Conservation (phyloP, 2,888 invertebrate species). For the Zhuqinia jingwanae region DNA sequence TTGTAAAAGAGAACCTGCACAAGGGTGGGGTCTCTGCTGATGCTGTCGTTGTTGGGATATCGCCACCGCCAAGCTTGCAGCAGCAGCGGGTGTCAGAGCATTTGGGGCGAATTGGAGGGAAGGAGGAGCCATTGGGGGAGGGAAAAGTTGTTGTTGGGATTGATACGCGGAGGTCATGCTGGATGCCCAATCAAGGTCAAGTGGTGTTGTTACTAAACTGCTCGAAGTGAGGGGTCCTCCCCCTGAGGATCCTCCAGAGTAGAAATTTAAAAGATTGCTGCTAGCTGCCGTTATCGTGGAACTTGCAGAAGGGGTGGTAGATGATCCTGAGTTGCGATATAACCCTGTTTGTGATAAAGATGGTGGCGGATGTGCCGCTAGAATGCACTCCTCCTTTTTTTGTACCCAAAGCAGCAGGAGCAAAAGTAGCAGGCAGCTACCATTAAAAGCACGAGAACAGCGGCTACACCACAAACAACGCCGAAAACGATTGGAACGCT, state of each 20-base stretch:
- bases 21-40: not conserved
- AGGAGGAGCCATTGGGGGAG: not conserved
- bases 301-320: not conserved
- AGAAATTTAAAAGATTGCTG: conserved; percentile 55
- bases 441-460: conserved; percentile 80
- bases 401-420: conserved; percentile 81
- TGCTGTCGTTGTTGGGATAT: conserved; percentile 44
- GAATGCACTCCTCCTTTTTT: conserved; percentile 79
- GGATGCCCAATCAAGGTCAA: conserved; percentile 78
- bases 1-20: not conserved
- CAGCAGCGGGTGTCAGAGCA: conserved; percentile 36
- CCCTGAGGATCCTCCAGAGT: not conserved
- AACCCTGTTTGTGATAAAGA: conserved; percentile 37
- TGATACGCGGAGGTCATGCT: conserved; percentile 70
- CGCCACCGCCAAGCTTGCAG: conserved; percentile 7
- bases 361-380: too few relatives aligned
- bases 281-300: conserved; percentile 16
- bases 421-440: conserved; percentile 81
- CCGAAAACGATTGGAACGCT: conserved; percentile 81
- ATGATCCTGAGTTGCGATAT: conserved; percentile 19
- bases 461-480: conserved; percentile 80
- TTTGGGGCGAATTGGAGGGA: conserved; percentile 1
- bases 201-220: conserved; percentile 80
- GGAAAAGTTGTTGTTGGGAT: conserved; percentile 44
- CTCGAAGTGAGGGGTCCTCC: conserved; percentile 59